These are phyloP conservation scores for Triops cancriformis DNA, from an alignment of 1,140 invertebrate genomes.

Conservation along the genomic window DNA sequence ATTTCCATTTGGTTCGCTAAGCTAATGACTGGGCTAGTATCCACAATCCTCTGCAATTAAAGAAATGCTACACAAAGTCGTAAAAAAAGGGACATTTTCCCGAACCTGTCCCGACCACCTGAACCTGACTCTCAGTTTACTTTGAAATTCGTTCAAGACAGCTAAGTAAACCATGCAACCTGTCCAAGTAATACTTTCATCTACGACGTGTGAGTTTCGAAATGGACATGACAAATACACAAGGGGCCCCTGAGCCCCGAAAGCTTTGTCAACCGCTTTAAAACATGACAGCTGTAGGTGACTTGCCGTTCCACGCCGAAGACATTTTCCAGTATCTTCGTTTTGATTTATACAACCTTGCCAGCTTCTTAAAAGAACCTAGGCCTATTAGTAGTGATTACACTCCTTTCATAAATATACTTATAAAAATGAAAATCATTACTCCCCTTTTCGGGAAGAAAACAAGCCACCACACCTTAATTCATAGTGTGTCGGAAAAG, in stretches of 20 bases:
- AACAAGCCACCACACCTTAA: no score
- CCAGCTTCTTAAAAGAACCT: no score
- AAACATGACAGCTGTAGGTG: neutral
- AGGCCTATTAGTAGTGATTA: no score
- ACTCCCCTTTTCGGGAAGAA: no score
- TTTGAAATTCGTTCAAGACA: neutral
- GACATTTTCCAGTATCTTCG: no score
- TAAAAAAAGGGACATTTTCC: neutral
- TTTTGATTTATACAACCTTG: no score
- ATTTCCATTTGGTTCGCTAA: neutral
- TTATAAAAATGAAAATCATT: no score
- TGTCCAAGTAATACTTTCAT: neutral
- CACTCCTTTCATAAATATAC: no score
- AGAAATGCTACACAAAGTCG: neutral
- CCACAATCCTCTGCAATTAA: neutral
- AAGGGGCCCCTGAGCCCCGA: neutral
- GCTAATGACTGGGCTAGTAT: neutral
- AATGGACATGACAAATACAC: neutral
- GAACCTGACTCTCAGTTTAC: neutral
- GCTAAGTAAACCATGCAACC: neutral
- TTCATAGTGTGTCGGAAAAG: no score
- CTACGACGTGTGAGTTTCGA: neutral
- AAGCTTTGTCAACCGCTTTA: neutral
- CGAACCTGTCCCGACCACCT: neutral
- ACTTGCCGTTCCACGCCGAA: neutral